Base-by-base conservation (phyloP, 2,888 invertebrate species). In the Pristionchus maxplancki region DNA sequence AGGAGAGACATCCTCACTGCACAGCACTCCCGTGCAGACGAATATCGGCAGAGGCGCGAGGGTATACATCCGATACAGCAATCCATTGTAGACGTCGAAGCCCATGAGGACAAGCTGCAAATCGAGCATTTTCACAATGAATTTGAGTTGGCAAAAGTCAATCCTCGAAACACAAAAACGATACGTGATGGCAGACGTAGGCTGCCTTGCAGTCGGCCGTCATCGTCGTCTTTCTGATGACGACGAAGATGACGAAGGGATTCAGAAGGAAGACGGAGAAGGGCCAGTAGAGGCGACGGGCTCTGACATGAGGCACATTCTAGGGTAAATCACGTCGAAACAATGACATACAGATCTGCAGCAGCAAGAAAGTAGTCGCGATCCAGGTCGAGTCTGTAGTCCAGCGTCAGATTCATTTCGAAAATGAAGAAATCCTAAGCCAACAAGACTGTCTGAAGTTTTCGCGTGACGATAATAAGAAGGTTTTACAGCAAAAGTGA, bases 201-300 rank as follows among this genome's bases (percentile, higher is more conserved):
- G 78, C 78, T 0, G n/a, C 24, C 78, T 78, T 78, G 78, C 78
- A 78, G 15, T 78, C 78, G 6, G 28, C 9, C 17, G 40, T n/a
- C 78, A 78, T 78, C 9, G 4, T 8, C 8, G 78, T 78, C n/a
- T 28, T 40, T 28, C 44, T 9, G 1, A 44, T 3, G 11, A 78
- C 40, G 1, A 78, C 78, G 44, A 44, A 78, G 11, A 78, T 78
- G 44, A 78, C 78, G 78, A 78, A 44, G n/a, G 78, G 78, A 78
- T 78, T 40, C n/a, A 78, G 40, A 28, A 78, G 78, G 28, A 40
- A 78, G n/a, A 78, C 78, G 44, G 44, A 44, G n/a, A 78, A 3
- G 1, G 78, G 78, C 78, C 78, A 78, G 44, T 44, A 78, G 44
- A 78, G 24, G 11, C 44, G 44, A 44, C 44, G 78, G 37, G 40